Evolutionary conservation across 2,113 vertebrate species (phyloP), one percentile per base, ranked within the genome.

Genomic region (Etheostoma cragini): DNA sequence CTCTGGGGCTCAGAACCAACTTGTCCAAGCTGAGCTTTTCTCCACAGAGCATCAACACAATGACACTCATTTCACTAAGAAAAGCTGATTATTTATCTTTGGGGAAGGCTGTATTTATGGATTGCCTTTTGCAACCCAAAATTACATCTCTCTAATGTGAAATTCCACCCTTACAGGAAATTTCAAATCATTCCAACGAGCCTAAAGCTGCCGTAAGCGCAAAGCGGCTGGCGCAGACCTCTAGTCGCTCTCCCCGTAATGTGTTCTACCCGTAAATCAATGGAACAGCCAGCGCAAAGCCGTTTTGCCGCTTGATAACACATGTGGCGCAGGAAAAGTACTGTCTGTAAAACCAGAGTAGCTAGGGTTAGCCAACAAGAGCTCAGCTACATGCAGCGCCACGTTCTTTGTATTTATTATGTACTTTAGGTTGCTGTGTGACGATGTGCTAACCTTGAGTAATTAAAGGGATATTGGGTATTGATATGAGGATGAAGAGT

Each of bases 1-100:
- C 77, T 81, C 19, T n/a, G n/a, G 30, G 79, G 86, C 88, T 89
- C 89, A 86, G 89, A 93, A 63, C 74, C 69, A 76, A 88, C 90
- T 83, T 85, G 87, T 90, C 72, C 0, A 61, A 33, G 49, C 42
- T 85, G 53, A 87, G 71, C 80, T 70, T 72, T 26, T 71, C 56
- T 85, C 60, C 57, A 26, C 24, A 58, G 64, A 61, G n/a, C 72
- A 42, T 69, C 57, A 38, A 81, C 80, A 85, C 92, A 91, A 84
- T 82, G 77, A 71, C 73, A 4, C 63, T 53, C 65, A 78, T 84
- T 87, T 83, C 45, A 72, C 52, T 15, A 15, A 63, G 42, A 63
- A 76, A 61, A 6, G 21, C 50, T 52, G 80, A 78, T 76, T 66
- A 33, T 78, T 86, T 30, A 7, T 71, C 16, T 70, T 63, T 24